Conservation (phyloP, 2,888 invertebrate genomes). For the Argyresthia albistria region DNA sequence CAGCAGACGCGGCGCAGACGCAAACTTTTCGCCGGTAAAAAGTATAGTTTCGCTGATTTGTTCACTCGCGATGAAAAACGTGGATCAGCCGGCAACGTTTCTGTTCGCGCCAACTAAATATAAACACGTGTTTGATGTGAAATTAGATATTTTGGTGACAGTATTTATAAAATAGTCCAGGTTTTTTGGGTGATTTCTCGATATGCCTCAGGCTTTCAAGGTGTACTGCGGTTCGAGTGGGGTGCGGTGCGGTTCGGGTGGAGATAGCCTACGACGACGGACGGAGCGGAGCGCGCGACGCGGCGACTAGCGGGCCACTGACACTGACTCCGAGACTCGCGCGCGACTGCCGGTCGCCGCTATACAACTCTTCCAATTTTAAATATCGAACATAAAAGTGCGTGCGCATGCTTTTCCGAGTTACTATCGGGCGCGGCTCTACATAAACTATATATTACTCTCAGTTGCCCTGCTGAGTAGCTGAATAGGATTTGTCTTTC, state of each 20-base stretch:
- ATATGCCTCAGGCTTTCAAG: not conserved
- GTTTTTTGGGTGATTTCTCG: slow-evolving; percentile 4
- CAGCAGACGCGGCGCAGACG: slow-evolving; percentile 23
- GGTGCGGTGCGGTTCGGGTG: slow-evolving; percentile 27
- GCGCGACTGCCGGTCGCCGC: slow-evolving; percentile 32
- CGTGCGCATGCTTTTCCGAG: slow-evolving; percentile 40
- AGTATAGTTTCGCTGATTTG: slow-evolving; percentile 64
- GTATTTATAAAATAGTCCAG: slow-evolving; percentile 5
- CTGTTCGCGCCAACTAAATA: slow-evolving; percentile 54
- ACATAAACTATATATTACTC: too few relatives aligned
- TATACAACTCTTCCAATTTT: slow-evolving; percentile 54
- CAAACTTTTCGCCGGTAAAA: slow-evolving; percentile 46
- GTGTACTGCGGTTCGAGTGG: slow-evolving; percentile 5
- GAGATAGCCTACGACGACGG: slow-evolving; percentile 10
- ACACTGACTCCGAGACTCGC: slow-evolving; percentile 20
- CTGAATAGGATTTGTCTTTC: too few relatives aligned
- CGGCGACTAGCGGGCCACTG: slow-evolving; percentile 63
- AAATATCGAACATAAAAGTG: slow-evolving; percentile 29
- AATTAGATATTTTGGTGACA: slow-evolving; percentile 22
- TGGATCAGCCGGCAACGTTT: slow-evolving; percentile 34
- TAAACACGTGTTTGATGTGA: slow-evolving; percentile 52
- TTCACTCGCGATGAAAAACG: slow-evolving; percentile 61
- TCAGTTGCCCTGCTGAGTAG: too few relatives aligned
- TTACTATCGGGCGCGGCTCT: not conserved
- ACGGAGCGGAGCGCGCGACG: slow-evolving; percentile 50